Evolutionary conservation across 2,888 invertebrate genomes (phyloP).

Genomic region (Flexamia atlantica): DNA sequence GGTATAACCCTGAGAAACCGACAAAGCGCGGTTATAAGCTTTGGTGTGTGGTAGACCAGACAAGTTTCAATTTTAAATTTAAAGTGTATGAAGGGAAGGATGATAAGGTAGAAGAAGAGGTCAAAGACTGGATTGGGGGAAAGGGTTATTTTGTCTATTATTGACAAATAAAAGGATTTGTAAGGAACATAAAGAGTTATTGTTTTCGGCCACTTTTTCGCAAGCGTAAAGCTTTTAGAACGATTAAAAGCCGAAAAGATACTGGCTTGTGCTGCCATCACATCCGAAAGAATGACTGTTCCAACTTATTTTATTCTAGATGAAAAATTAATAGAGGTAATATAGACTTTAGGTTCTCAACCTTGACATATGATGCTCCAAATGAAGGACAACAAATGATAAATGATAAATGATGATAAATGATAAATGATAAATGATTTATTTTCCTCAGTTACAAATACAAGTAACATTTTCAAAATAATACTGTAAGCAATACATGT

Average conservation of each 20-base stretch:
- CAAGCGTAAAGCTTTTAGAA: conserved; percentile 62
- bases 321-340: conserved; percentile 67
- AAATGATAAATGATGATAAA: no score
- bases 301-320: conserved; percentile 36
- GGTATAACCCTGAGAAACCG: conserved; percentile 64
- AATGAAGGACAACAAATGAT: conserved; percentile 66
- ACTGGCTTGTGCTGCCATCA: conserved; percentile 65
- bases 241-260: conserved; percentile 53
- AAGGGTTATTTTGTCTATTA: conserved; percentile 63
- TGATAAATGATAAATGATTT: no score
- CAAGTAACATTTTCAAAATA: no score
- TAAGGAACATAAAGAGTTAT: conserved; percentile 56
- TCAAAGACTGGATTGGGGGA: conserved; percentile 63
- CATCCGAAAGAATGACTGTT: conserved; percentile 59
- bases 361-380: conserved; percentile 60
- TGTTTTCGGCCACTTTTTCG: conserved; percentile 66
- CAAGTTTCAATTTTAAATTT: conserved; percentile 52
- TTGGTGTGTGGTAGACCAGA: conserved; percentile 64
- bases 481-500: no score
- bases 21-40: conserved; percentile 64
- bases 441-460: no score
- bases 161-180: conserved; percentile 61
- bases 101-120: conserved; percentile 63
- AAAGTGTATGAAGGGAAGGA: conserved; percentile 58
- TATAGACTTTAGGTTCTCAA: conserved; percentile 64